Conservation (phyloP, 2,113 vertebrate species). For the Hystrix cristata region DNA sequence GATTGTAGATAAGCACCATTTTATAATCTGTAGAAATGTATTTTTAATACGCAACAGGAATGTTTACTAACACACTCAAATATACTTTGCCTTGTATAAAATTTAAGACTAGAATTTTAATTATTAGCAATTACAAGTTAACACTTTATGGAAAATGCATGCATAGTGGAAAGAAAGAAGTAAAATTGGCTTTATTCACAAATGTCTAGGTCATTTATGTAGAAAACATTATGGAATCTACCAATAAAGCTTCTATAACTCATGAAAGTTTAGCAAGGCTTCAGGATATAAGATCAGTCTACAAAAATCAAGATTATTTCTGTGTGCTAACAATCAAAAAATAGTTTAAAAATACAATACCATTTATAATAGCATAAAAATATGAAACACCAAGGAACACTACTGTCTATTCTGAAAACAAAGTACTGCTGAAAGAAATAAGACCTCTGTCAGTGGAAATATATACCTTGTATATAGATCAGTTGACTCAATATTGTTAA, state of each 20-base stretch:
- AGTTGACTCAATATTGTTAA: background rate
- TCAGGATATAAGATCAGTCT: background rate
- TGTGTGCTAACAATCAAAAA: background rate
- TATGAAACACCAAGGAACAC: background rate
- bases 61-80: background rate
- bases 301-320: background rate
- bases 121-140: background rate
- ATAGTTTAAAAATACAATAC: background rate
- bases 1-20: background rate
- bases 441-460: background rate
- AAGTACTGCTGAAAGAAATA: background rate
- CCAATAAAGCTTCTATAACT: background rate
- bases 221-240: background rate
- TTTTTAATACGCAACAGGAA: background rate
- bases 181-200: background rate
- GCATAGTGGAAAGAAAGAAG: background rate
- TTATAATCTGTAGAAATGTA: background rate
- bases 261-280: background rate
- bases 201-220: background rate
- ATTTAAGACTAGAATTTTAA: background rate
- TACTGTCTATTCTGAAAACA: background rate
- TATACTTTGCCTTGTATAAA: background rate
- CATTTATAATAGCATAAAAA: background rate
- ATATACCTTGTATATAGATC: background rate
- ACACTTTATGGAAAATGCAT: background rate